Base-by-base conservation (phyloP, 2,888 invertebrate species). In the Patella depressa region DNA sequence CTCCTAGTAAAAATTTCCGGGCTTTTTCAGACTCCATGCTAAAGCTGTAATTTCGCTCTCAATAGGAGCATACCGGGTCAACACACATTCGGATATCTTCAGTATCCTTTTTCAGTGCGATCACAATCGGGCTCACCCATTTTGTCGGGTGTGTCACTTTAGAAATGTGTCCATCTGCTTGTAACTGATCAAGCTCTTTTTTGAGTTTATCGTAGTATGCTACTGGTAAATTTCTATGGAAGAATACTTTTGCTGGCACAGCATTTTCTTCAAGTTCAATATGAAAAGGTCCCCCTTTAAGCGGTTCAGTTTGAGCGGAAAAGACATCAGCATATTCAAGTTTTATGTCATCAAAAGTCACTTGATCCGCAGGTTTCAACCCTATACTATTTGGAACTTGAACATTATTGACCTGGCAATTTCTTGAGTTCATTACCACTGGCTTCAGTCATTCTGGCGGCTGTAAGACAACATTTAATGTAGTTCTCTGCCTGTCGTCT, bases 261-360 rank as follows among this genome's bases (percentile, higher is more conserved):
- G 59, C 59, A 59, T 59, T 59, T 59, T 59, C 59, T 19, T 59
- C 59, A 17, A 59, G 19, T 19, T 59, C 59, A 59, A 59, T 59
- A 17, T 59, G 59, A 59, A 59, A 59, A 19, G 59, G 59, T 19
- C 59, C 59, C 19, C 19, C 59, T 59, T 59, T 59, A 59, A 59
- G 59, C 19, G 59, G 59, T 59, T 59, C n/a, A 19, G 19, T 19
- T 59, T 59, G 59, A 59, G 59, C 59, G 5, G 59, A 59, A 3
- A 59, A 59, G 17, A 59, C 17, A 59, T 59, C 59, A 9, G 59
- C 14, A 59, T n/a, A 59, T 59, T 59, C 59, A 7, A 11, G 5
- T 59, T 14, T 17, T 12, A 59, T 59, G 15, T 59, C 15, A n/a
- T 34, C 19, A 59, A 19, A 17, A 17, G 59, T 59, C 17, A 59